Evolutionary conservation across 2,888 invertebrate genomes (phyloP).

Genomic region (Drosophila conformis): DNA sequence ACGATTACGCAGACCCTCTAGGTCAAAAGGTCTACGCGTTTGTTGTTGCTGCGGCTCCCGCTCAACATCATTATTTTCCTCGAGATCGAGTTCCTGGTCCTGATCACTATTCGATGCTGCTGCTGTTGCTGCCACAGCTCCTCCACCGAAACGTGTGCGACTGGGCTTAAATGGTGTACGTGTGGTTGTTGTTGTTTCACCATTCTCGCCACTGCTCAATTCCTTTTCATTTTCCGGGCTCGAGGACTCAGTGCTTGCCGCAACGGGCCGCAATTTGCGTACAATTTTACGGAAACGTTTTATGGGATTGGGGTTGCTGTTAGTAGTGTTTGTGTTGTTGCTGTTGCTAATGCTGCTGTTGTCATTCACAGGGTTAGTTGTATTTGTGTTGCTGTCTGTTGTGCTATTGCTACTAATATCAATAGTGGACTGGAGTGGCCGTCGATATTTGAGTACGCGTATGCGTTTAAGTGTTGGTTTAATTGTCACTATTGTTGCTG

Average conservation of each 20-base stretch:
- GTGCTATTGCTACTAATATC: constrained; percentile 58
- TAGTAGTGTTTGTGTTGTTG: constrained; percentile 36
- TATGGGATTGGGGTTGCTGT: constrained; percentile 45
- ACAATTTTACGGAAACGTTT: constrained; percentile 81
- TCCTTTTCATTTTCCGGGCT: constrained; percentile 2
- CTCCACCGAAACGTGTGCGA: constrained; percentile 34
- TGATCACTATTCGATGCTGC: neutral
- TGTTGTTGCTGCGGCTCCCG: constrained; percentile 2
- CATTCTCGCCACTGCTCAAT: neutral
- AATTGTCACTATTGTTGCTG: constrained; percentile 40
- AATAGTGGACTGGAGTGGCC: constrained; percentile 60
- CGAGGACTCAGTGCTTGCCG: constrained; percentile 7
- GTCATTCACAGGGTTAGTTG: constrained; percentile 32
- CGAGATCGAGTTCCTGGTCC: constrained; percentile 3
- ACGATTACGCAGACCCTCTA: constrained; percentile 67
- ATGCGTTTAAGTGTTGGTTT: constrained; percentile 73
- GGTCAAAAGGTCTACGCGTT: constrained; percentile 35
- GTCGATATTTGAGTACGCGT: constrained; percentile 75
- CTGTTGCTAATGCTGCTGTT: constrained; percentile 23
- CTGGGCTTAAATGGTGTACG: constrained; percentile 58
- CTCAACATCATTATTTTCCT: constrained; percentile 5
- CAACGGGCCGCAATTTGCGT: constrained; percentile 77
- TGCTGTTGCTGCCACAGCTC: constrained; percentile 2
- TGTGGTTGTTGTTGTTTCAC: constrained; percentile 32
- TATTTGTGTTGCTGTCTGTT: constrained; percentile 56